These are phyloP conservation scores for Orgyia antiqua DNA, from an alignment of 2,888 invertebrate genomes.

Conservation along the genomic window DNA sequence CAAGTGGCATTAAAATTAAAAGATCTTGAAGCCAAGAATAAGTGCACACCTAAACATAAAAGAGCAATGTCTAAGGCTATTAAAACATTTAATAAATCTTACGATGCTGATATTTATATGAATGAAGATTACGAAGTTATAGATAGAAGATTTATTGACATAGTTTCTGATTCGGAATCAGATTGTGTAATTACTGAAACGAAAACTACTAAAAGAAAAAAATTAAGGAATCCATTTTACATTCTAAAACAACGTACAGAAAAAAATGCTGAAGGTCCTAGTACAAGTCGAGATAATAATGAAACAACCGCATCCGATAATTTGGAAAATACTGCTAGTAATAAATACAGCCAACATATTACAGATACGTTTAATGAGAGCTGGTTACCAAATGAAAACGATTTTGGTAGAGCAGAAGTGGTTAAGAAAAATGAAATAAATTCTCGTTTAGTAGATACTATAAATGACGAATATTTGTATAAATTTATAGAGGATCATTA, in stretches of 20 bases:
- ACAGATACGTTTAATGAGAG: slow-evolving; percentile 31
- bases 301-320: background rate
- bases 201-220: slow-evolving; percentile 33
- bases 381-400: slow-evolving; percentile 50
- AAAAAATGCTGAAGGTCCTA: slow-evolving; percentile 8
- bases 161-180: slow-evolving; percentile 56
- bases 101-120: slow-evolving; percentile 52
- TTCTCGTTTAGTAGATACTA: slow-evolving; percentile 28
- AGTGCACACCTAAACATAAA: slow-evolving; percentile 42
- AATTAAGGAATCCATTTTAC: slow-evolving; percentile 57
- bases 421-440: slow-evolving; percentile 25
- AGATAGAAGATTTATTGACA: slow-evolving; percentile 42
- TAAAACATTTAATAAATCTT: slow-evolving; percentile 56
- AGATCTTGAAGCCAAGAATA: slow-evolving; percentile 36
- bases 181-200: slow-evolving; percentile 42
- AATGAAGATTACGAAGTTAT: slow-evolving; percentile 41
- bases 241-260: slow-evolving; percentile 48
- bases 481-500: slow-evolving; percentile 43
- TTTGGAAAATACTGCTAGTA: slow-evolving; percentile 4
- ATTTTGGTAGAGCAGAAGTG: slow-evolving; percentile 57
- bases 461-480: slow-evolving; percentile 42
- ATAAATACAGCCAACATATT: slow-evolving; percentile 23
- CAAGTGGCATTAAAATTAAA: slow-evolving; percentile 44
- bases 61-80: slow-evolving; percentile 53
- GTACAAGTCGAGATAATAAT: slow-evolving; percentile 13